Base-by-base conservation (phyloP, 1,140 invertebrate genomes). In the Zaprionus africanus region DNA sequence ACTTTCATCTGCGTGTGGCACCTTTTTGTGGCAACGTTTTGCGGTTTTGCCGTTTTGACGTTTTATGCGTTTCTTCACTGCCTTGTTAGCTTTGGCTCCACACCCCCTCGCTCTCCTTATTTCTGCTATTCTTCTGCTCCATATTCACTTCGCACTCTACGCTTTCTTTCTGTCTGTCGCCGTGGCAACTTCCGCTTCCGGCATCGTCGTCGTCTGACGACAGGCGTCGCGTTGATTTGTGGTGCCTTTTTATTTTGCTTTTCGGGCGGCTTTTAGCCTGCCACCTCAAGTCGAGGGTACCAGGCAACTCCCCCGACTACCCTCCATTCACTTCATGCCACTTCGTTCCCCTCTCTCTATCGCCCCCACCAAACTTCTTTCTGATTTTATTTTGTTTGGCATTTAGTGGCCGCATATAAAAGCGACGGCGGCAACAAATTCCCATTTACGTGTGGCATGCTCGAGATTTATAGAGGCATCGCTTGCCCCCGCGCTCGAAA, bases 21-120 rank as follows among this genome's bases (percentile, higher is more conserved):
- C 70, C 63, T 72, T 58, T 36, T 26, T 58, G 56, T 74, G 79
- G 69, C 76, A 67, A 81, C 74, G 65, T 58, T 81, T 88, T 84
- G 84, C 65, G 84, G 81, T 74, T 46, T 46, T 81, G 75, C 75
- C 81, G 79, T 84, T 85, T 76, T 88, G 81, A 60, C 81, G 72
- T 79, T 84, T 90, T 81, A 87, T 87, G 81, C 84, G 83, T 83
- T 88, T 75, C 68, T 22, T 38, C 58, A 53, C 59, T 53, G 73
- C 54, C 74, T 71, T 72, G 43, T 76, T 72, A 72, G 74, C 67
- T 60, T 38, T 78, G 70, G 61, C 80, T 65, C 7, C 19, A 0
- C 26, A 9, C 24, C 1, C 7, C 13, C 2, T 7, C 9, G 38
- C 24, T 19, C 28, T 38, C 43, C 15, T 15, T 24, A 51, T 22